Evolutionary conservation across 2,888 invertebrate species (phyloP), one percentile per base, ranked within the genome.

Genomic region (Dyspetes luteomarginatus): DNA sequence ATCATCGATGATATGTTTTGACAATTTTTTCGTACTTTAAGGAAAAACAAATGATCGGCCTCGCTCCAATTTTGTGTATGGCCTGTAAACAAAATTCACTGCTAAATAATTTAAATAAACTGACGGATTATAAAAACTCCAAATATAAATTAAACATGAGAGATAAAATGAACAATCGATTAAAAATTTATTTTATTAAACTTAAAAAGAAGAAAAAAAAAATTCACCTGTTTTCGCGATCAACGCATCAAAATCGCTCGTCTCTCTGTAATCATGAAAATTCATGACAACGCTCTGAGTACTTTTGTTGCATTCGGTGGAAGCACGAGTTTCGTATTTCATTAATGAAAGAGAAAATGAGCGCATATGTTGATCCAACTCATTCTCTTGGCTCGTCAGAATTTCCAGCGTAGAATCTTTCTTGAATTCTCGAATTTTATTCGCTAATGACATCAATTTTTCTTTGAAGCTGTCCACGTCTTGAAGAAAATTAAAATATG

Each of bases 21-120:
- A 65, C 82, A 83, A 15, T 84, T 88, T 41, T 87, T 89, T 19
- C 91, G 84, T 2, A 87, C 74, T 78, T 88, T 90, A 4, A 91
- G 15, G 45, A 90, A 92, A 3, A 89, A 83, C 5, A 86, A 50
- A 48, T 92, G 92, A 71, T 92, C 92, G 17, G 91, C 87, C 12
- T 89, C 86, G 48, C 76, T 88, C 92, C 92, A 92, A 67, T 86
- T 83, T 58, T 89, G 87, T 0, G 89, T 90, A 75, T 91, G 90
- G 15, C 92, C 92, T 90, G 52, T 4, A 9, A 50, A 30, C 64
- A 74, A 41, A 17, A 9, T 9, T 2, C 5, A 15, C 9, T 56
- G 48, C 43, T 22, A 45, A 17, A 28, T 30, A 52, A 36, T 24
- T 19, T 26, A 12, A 0, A 22, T 48, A 43, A 56, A 56, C 36